Evolutionary conservation across 2,888 invertebrate genomes (phyloP), one percentile per base, ranked within the genome.

Genomic region (Rotaria socialis): DNA sequence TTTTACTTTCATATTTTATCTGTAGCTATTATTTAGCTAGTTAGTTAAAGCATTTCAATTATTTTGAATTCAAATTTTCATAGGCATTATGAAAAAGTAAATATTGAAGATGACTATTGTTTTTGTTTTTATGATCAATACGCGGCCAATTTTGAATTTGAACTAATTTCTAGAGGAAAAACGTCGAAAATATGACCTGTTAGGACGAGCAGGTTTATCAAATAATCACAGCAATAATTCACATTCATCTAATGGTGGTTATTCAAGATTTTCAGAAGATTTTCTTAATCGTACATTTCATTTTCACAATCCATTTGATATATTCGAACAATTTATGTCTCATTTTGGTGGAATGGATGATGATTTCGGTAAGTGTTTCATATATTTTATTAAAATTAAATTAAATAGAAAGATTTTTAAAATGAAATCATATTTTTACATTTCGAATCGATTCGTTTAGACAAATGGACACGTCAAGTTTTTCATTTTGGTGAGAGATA

Each of bases 301-400:
- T 80, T 80, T 80, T 80, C 80, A 80, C 14, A 47, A 80, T 80
- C 80, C 80, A 80, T 80, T 80, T 47, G 80, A 80, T 47, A 80
- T 80, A 80, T 80, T 80, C 11, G 80, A 43, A 47, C 80, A 80
- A 80, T 80, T 80, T 47, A 80, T 80, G 80, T 47, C 43, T 1
- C 80, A 80, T 47, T 43, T 47, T n/a, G 80, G 80, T 11, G 35
- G 35, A 35, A 47, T 43, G 47, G 80, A 47, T 24, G 43, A 43
- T 47, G 80, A 80, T 80, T 43, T 47, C 16, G 80, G 80, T 80
- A 47, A 43, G 80, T 24, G 52, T 52, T 52, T 52, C 35, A 35
- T 35, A 2, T 52, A 52, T 16, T 14, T 11, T 4, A 52, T 11
- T 56, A 22, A 56, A 22, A 56, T 56, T 22, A 56, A 56, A 56